A percentile compares a stretch with the other conserved stretches of the same genome.
Conservation (phyloP, 2,113 vertebrate genomes). For the Sialia sialis region DNA sequence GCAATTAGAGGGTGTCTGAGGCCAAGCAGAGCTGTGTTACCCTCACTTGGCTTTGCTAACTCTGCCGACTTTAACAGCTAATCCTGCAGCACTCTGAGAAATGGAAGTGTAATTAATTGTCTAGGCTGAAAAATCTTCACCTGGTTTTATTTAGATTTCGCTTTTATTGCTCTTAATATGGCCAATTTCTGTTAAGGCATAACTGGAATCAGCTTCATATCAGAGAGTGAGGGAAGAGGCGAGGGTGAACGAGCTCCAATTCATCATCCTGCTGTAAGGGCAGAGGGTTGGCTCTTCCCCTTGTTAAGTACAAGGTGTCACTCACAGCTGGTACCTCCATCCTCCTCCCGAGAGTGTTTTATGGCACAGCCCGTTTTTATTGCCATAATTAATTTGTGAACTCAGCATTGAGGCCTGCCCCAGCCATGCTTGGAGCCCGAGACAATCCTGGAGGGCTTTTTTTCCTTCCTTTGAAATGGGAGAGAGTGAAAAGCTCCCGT, state of each 20-base stretch:
- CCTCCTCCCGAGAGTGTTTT: neutral
- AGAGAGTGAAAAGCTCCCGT: neutral
- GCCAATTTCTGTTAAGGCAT: neutral
- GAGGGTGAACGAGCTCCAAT: neutral
- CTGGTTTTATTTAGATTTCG: slow-evolving; percentile 1
- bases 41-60: neutral
- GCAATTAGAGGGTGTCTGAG: slow-evolving; percentile 20
- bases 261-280: neutral
- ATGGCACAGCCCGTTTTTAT: slow-evolving; percentile 27
- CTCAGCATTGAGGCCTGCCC: slow-evolving; percentile 18
- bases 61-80: neutral
- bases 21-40: neutral
- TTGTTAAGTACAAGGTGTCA: neutral
- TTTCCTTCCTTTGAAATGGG: neutral
- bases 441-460: neutral
- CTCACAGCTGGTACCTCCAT: slow-evolving; percentile 14
- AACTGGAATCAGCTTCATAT: neutral
- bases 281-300: neutral
- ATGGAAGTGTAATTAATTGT: slow-evolving; percentile 22
- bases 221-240: neutral
- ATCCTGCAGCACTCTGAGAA: neutral
- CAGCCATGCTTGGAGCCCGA: neutral
- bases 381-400: slow-evolving; percentile 54
- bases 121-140: neutral
- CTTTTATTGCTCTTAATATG: neutral